Percentiles rank a stretch among this genome's conserved stretches.
phyloP scores from a whole-genome alignment of 2,888 invertebrate genomes.

The Plebejus argus region DNA sequence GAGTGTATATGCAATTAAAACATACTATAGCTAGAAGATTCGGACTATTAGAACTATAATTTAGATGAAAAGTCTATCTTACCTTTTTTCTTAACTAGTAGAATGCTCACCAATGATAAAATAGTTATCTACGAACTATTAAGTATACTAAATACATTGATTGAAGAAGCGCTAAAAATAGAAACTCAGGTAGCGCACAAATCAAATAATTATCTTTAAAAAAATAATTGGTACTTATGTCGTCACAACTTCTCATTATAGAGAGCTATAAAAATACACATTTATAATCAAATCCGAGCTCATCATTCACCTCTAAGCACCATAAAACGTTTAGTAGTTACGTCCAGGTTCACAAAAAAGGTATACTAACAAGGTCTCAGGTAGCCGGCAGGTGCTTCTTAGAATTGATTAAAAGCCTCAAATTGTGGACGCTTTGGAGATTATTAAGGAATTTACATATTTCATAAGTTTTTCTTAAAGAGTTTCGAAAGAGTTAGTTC shows the following conservation, averaged over 20 bases:
- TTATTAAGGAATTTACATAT: conserved; percentile 20
- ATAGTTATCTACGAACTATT: not conserved
- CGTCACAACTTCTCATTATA: conserved; percentile 28
- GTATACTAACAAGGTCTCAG: conserved; percentile 62
- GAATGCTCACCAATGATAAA: not conserved
- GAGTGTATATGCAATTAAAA: no score
- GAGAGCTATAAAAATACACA: conserved; percentile 32
- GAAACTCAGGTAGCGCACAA: not conserved
- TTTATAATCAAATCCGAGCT: conserved; percentile 40
- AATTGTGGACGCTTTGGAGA: conserved; percentile 10
- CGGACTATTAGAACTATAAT: not conserved
- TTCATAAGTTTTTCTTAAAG: not conserved
- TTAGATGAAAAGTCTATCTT: not conserved
- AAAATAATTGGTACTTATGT: conserved; percentile 24
- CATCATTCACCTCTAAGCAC: conserved; percentile 60
- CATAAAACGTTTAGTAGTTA: conserved; percentile 68
- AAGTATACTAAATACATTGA: not conserved
- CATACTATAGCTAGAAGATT: not conserved
- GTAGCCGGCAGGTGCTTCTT: conserved; percentile 50
- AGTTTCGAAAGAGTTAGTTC: not conserved
- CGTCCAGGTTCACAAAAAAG: conserved; percentile 60
- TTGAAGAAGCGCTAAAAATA: not conserved
- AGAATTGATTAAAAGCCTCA: conserved; percentile 41
- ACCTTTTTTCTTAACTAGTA: not conserved
- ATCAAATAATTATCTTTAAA: conserved; percentile 11